A percentile compares a stretch with the other conserved stretches of the same genome.
These are phyloP conservation scores for Parotia lawesii DNA, from an alignment of 2,113 vertebrate genomes.

Conservation along the genomic window DNA sequence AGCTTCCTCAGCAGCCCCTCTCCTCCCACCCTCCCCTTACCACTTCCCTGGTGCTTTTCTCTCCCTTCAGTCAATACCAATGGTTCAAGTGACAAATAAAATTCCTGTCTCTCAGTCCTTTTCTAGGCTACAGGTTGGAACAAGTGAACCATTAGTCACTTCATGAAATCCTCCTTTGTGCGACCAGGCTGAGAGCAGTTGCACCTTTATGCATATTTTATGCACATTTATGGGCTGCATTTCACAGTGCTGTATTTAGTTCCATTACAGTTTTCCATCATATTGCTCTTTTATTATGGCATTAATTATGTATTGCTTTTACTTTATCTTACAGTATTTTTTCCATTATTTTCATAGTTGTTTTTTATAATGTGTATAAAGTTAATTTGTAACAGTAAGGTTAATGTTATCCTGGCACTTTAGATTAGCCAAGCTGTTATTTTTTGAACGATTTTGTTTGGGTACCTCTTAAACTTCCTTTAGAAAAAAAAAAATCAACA, in stretches of 20 bases:
- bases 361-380: conserved; percentile 52
- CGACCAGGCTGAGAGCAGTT: conserved; percentile 62
- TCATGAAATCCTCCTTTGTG: conserved; percentile 64
- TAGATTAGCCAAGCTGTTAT: neutral
- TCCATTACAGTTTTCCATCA: conserved; percentile 66
- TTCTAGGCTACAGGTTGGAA: conserved; percentile 63
- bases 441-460: neutral
- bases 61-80: conserved; percentile 35
- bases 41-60: neutral
- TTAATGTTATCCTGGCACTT: conserved; percentile 5
- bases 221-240: conserved; percentile 63
- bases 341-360: conserved; percentile 46
- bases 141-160: conserved; percentile 65
- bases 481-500: neutral
- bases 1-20: neutral
- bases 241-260: conserved; percentile 61
- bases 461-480: neutral
- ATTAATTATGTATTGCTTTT: conserved; percentile 71
- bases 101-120: conserved; percentile 51
- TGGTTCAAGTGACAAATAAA: conserved; percentile 61
- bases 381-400: conserved; percentile 48
- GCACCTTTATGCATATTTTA: conserved; percentile 71
- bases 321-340: conserved; percentile 49
- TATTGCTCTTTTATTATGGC: conserved; percentile 64
- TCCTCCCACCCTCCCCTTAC: neutral